These are phyloP conservation scores for Hylaeus anthracinus DNA, from an alignment of 1,140 invertebrate genomes.

Conservation along the genomic window DNA sequence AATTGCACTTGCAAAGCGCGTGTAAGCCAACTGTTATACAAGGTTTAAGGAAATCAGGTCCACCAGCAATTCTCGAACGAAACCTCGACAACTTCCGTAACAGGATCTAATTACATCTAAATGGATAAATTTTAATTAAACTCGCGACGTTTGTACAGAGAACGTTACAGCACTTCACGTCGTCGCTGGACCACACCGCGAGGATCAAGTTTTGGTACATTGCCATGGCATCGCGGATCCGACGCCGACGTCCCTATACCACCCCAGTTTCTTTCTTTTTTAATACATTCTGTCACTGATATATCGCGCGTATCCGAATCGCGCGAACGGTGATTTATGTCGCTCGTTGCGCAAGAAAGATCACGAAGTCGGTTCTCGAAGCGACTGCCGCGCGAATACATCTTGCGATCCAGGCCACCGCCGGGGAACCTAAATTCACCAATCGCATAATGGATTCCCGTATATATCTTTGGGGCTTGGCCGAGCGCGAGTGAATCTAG, in stretches of 20 bases:
- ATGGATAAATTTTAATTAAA: slow-evolving; percentile 25
- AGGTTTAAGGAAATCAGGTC: too few relatives aligned
- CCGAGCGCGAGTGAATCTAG: slow-evolving; percentile 3
- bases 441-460: slow-evolving; percentile 43
- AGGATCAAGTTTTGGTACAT: slow-evolving; percentile 36
- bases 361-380: slow-evolving; percentile 14
- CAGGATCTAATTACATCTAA: neutral
- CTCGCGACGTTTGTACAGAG: neutral
- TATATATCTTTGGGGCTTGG: neutral
- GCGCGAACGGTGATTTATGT: slow-evolving; percentile 41
- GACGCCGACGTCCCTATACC: neutral
- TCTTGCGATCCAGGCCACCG: slow-evolving; percentile 13
- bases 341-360: slow-evolving; percentile 29
- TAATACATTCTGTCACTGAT: slow-evolving; percentile 36
- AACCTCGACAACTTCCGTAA: too few relatives aligned
- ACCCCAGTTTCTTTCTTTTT: slow-evolving; percentile 2
- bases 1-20: too few relatives aligned
- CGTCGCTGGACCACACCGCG: slow-evolving; percentile 14
- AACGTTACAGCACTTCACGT: neutral
- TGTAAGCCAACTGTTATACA: too few relatives aligned
- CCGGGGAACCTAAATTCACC: slow-evolving; percentile 35
- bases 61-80: too few relatives aligned
- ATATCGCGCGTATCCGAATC: slow-evolving; percentile 38
- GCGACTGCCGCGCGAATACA: slow-evolving; percentile 11
- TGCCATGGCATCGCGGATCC: slow-evolving; percentile 33